Conservation (phyloP, 2,797 vertebrate genomes). For the Lophius americanus region DNA sequence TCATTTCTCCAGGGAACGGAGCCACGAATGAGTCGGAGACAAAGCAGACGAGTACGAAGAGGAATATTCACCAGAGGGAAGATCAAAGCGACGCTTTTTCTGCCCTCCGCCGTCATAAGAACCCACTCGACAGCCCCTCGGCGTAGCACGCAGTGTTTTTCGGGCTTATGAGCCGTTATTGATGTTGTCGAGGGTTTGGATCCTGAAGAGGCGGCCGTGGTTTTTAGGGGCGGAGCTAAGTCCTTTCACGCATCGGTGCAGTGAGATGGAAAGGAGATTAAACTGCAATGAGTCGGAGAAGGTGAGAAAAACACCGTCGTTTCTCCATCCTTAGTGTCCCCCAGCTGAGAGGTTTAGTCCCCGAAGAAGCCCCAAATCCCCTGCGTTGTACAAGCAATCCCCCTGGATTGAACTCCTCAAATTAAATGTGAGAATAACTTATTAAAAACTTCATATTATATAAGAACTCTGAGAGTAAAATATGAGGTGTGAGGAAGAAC, state of each 20-base stretch:
- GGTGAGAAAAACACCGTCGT: no score
- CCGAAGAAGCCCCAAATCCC: no score
- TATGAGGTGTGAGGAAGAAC: no score
- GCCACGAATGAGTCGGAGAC: conserved; percentile 58
- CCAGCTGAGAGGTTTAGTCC: no score
- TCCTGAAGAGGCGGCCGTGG: conserved; percentile 17
- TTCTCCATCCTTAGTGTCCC: no score
- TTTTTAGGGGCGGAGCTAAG: conserved; percentile 9
- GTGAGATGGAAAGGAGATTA: conserved; percentile 11
- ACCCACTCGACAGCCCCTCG: neutral
- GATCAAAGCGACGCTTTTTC: conserved; percentile 50
- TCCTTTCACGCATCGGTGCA: conserved; percentile 22
- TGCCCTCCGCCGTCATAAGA: neutral
- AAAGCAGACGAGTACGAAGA: conserved; percentile 41
- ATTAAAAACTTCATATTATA: no score
- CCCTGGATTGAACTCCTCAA: no score
- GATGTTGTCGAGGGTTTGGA: conserved; percentile 32
- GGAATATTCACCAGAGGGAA: conserved; percentile 33
- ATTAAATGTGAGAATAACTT: no score
- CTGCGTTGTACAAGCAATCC: no score
- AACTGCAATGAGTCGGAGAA: conserved; percentile 17
- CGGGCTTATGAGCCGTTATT: conserved; percentile 44
- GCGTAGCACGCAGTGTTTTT: neutral
- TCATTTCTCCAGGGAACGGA: conserved; percentile 63
- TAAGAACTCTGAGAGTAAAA: no score